Evolutionary conservation across 2,888 invertebrate genomes (phyloP), one percentile per base, ranked within the genome.

Genomic region (Ophonus ardosiacus): DNA sequence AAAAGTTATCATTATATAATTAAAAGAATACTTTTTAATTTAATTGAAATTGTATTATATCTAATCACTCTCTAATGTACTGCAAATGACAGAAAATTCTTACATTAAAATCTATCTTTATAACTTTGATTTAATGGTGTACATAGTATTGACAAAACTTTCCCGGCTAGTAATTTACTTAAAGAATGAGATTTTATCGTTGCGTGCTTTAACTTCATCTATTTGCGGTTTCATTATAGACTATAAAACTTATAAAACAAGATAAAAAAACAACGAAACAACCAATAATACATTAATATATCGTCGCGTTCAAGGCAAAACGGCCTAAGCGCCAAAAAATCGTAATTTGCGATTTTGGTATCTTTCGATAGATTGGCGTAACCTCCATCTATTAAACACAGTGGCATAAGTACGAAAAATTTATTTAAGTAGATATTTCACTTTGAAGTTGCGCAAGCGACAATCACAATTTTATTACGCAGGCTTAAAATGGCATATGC

Each of bases 201-300:
- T 63, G 63, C 63, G 63, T 63, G 63, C 0, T 13, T n/a, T 13
- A 24, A 24, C 63, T 63, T 24, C 63, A 63, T 63, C 63, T 63
- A 63, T 63, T 63, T 63, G 63, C 31, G 63, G 21, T 24, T 63
- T 63, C 10, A 63, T 63, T 63, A 31, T 24, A 63, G n/a, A 8
- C 63, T 24, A 63, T 63, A 63, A 21, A 57, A 57, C 3, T 57
- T n/a, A 57, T n/a, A 57, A 59, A 7, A 59, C 59, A 17, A 17
- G 59, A 59, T 59, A 59, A 59, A 7, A n/a, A 57, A 15, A 59
- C 43, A 10, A 51, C 31, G 4, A 31, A 31, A 31, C n/a, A n/a
- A n/a, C n/a, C n/a, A n/a, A 21, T 21, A 31, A 31, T 31, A 31
- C 31, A 31, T n/a, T n/a, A n/a, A n/a, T n/a, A n/a, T n/a, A n/a